Conservation (phyloP, 2,797 vertebrate genomes). For the Tolypeutes matacus region DNA sequence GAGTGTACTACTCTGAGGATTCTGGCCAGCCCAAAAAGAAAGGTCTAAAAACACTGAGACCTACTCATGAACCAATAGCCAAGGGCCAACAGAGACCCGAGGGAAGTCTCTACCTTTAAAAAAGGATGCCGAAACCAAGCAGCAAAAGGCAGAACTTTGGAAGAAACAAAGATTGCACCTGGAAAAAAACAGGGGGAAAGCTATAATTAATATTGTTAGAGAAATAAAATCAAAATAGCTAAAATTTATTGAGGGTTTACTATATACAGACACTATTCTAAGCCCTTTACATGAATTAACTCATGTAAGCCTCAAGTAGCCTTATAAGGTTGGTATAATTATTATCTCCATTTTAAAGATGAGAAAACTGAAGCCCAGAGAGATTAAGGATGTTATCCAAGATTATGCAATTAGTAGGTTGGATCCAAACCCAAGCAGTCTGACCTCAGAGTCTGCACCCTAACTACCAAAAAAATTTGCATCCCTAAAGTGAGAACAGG, state of each 20-base stretch:
- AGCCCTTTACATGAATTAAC: slow-evolving; percentile 16
- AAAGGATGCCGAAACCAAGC: not conserved
- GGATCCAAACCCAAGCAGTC: not conserved
- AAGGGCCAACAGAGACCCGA: not conserved
- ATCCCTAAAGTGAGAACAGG: not conserved
- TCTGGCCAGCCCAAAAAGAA: slow-evolving; percentile 35
- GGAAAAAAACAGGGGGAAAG: not conserved
- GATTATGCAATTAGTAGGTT: not conserved
- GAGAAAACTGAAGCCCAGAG: slow-evolving; percentile 33
- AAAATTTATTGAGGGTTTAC: not conserved
- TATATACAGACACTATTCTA: not conserved
- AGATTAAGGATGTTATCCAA: not conserved
- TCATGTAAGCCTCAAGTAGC: slow-evolving; percentile 18
- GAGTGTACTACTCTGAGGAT: not conserved
- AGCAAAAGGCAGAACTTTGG: not conserved
- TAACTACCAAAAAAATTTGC: slow-evolving; percentile 1
- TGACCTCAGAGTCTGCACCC: not conserved
- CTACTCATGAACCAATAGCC: not conserved
- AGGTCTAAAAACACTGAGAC: slow-evolving; percentile 48
- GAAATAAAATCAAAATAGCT: not conserved
- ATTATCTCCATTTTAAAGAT: slow-evolving; percentile 40
- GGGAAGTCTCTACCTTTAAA: slow-evolving; percentile 48
- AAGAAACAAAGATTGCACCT: not conserved
- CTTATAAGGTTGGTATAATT: slow-evolving; percentile 11
- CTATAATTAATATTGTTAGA: not conserved